Evolutionary conservation across 2,888 invertebrate species (phyloP), one percentile per base, ranked within the genome.

Genomic region (Lordiphosa fenestrarum): DNA sequence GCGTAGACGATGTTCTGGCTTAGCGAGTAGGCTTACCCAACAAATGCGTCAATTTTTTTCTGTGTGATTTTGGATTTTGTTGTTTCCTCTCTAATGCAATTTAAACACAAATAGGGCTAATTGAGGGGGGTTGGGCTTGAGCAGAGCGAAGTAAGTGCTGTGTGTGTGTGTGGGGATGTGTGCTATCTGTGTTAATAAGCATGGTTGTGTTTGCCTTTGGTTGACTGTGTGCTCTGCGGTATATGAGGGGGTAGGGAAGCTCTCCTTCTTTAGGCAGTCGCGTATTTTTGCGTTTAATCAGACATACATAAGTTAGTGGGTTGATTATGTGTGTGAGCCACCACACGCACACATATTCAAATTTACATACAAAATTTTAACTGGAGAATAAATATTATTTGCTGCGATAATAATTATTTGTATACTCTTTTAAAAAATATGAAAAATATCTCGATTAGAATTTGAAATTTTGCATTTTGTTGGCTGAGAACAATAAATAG

Each of bases 31-130:
- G 71, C 73, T 75, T 73, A 75, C 48, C 49, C 39, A 46, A 13
- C 58, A 69, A 72, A 72, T 72, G 69, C 69, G 66, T 65, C 62
- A 65, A 69, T 69, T 65, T 65, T 68, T 66, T 73, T 36, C 42
- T 54, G 49, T 57, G 38, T 46, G 46, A 25, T 33, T 37, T 51
- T 51, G 52, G 42, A 50, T 61, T 55, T 54, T 46, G 52, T 58
- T 69, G 59, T 63, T 38, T 50, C 38, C 41, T 46, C 66, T 59
- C 66, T 72, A 74, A 71, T 73, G 69, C 78, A 75, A 81, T 81
- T 78, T 77, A 78, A 78, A 77, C 75, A 78, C 78, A 80, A 80
- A 73, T 70, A 73, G 60, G 69, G 71, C 78, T 82, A 82, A 76
- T 78, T 82, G 73, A 66, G 65, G 66, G 69, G 52, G 12, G 50